Evolutionary conservation across 1,140 invertebrate genomes (phyloP), one percentile per base, ranked within the genome.

Genomic region (Drosophila malerkotliana): DNA sequence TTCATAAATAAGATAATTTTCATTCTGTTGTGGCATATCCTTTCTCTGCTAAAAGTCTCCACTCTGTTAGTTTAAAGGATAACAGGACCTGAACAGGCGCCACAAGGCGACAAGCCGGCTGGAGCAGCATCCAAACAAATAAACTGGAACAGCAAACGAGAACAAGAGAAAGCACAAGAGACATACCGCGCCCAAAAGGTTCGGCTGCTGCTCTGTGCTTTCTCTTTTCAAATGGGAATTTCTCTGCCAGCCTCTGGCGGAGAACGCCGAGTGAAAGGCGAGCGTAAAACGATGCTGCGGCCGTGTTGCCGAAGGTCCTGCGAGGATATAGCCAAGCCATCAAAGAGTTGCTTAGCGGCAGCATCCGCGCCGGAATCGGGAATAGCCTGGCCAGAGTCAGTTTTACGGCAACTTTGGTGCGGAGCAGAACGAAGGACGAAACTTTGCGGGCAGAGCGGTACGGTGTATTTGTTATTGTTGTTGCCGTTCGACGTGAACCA

Each of bases 321-420:
- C 67, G 32, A 49, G 12, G 12, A 10, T 49, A 14, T 18, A 18
- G 30, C 48, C 51, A 62, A 4, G 51, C 41, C 62, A 77, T 77
- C 54, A 83, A 79, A 83, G 83, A 88, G 82, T 79, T 79, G 57
- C 26, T 49, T 56, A 41, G 52, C 51, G 58, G 39, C 24, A 45
- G 44, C 48, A 72, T 75, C 82, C 63, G 68, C 64, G 54, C 30
- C 44, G 64, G 56, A 63, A 54, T 61, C 77, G 51, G 26, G 51
- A 62, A 34, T 51, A 47, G 47, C 44, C 45, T 60, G 14, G 58
- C 62, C 63, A 32, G 53, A 58, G 60, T 81, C 82, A 85, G 82
- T 85, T 81, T 73, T 54, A 81, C 82, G 83, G 59, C 82, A 87
- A 81, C 82, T 72, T 71, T 62, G 66, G 79, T 79, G 72, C 56